Percentiles rank a stretch among this genome's conserved stretches.
These are phyloP conservation scores for Thunnus albacares DNA, from an alignment of 2,797 vertebrate species.

Conservation along the genomic window DNA sequence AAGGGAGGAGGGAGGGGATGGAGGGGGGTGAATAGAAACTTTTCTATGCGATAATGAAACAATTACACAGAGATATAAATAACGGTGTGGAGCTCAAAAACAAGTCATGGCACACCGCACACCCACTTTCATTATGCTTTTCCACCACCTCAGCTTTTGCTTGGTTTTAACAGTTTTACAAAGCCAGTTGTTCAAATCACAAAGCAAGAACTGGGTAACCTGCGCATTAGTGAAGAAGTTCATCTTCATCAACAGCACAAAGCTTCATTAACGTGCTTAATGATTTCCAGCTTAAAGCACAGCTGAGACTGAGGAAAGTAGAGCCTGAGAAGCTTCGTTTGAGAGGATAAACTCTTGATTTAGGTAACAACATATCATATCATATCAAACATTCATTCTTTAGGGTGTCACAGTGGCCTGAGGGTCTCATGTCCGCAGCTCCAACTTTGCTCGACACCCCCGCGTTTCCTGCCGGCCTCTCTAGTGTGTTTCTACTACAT, in stretches of 20 bases:
- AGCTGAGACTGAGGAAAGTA: neutral
- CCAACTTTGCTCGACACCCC: too few relatives aligned
- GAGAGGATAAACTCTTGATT: neutral
- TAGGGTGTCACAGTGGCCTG: too few relatives aligned
- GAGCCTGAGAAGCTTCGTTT: neutral
- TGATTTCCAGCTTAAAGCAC: too few relatives aligned
- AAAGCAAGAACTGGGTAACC: too few relatives aligned
- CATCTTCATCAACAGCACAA: neutral
- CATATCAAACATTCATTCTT: too few relatives aligned
- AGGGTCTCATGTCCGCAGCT: too few relatives aligned
- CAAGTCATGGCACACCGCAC: neutral
- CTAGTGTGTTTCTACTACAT: too few relatives aligned
- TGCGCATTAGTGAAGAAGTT: too few relatives aligned
- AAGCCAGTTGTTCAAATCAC: too few relatives aligned
- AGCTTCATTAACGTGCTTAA: neutral
- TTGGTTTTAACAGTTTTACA: neutral
- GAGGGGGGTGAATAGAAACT: neutral
- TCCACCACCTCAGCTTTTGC: neutral
- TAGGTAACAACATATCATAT: neutral
- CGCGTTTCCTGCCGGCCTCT: too few relatives aligned
- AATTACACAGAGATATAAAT: neutral
- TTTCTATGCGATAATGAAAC: neutral
- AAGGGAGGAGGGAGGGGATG: too few relatives aligned
- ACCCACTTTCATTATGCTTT: neutral
- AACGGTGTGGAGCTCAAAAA: slow-evolving; percentile 1